phyloP scores from a whole-genome alignment of 2,888 invertebrate genomes.

The Campoletis raptor region DNA sequence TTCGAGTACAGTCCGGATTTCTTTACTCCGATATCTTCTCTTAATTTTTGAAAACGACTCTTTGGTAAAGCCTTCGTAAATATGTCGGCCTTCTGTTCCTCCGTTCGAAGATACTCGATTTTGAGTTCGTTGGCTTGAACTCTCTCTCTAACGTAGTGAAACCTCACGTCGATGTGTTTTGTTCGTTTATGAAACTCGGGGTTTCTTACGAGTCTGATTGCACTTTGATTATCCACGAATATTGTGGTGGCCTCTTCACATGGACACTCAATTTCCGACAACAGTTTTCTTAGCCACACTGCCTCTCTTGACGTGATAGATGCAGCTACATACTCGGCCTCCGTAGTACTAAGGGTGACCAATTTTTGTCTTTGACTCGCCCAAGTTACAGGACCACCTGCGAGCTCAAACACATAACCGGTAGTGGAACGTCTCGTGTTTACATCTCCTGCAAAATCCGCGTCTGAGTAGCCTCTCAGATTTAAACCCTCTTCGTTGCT shows the following conservation, averaged over 20 bases:
- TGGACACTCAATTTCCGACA: neutral
- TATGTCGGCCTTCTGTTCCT: conserved; percentile 13
- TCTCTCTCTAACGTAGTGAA: neutral
- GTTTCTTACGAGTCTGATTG: conserved; percentile 61
- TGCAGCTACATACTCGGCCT: conserved; percentile 72
- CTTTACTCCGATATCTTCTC: neutral
- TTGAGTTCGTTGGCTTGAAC: neutral
- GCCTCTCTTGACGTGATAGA: neutral
- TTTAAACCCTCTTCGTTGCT: neutral
- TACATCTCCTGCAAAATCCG: conserved; percentile 67
- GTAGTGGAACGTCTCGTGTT: conserved; percentile 67
- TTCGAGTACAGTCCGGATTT: neutral
- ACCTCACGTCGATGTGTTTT: conserved; percentile 11
- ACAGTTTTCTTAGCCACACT: neutral
- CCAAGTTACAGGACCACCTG: conserved; percentile 63
- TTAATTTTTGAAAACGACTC: neutral
- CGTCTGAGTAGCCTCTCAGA: conserved; percentile 65
- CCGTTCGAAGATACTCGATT: conserved; percentile 3
- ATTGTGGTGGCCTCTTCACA: conserved; percentile 56
- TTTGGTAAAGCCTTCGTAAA: neutral
- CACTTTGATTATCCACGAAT: conserved; percentile 71
- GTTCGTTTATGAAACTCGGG: conserved; percentile 53
- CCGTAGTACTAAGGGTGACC: conserved; percentile 69
- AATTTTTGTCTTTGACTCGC: conserved; percentile 63
- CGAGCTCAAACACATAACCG: conserved; percentile 64